Percentiles rank a stretch among this genome's conserved stretches.
These are phyloP conservation scores for Trissolcus brochymenae DNA, from an alignment of 2,888 invertebrate species.

Conservation along the genomic window DNA sequence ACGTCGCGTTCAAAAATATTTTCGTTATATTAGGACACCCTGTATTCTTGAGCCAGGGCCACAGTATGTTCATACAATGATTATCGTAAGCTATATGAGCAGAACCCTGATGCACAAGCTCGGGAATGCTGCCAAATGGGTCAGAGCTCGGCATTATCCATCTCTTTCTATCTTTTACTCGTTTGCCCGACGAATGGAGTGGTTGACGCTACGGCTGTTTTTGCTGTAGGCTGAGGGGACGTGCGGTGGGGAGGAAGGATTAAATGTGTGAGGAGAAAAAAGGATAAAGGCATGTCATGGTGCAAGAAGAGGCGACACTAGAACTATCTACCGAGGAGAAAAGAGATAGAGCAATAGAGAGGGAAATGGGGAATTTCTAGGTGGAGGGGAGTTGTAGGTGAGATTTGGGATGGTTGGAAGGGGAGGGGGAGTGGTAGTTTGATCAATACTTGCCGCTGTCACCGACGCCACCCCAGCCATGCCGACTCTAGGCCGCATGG, in stretches of 20 bases:
- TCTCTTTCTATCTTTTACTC: slow-evolving; percentile 43
- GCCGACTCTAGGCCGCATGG: slow-evolving; percentile 63
- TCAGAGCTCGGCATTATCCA: slow-evolving; percentile 68
- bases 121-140: slow-evolving; percentile 74
- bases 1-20: slow-evolving; percentile 50
- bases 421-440: slow-evolving; percentile 63
- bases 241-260: slow-evolving; percentile 31
- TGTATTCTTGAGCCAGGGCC: slow-evolving; percentile 52
- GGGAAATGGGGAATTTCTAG: slow-evolving; percentile 29
- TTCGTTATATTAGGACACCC: slow-evolving; percentile 53
- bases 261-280: slow-evolving; percentile 47
- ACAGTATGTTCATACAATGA: slow-evolving; percentile 57
- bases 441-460: slow-evolving; percentile 69
- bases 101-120: slow-evolving; percentile 63
- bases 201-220: slow-evolving; percentile 53
- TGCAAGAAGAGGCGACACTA: slow-evolving; percentile 22
- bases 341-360: slow-evolving; percentile 25
- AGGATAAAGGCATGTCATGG: slow-evolving; percentile 44
- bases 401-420: slow-evolving; percentile 53
- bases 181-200: slow-evolving; percentile 37
- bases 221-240: slow-evolving; percentile 42
- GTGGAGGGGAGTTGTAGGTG: slow-evolving; percentile 54
- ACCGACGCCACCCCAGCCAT: slow-evolving; percentile 61
- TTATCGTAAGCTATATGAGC: slow-evolving; percentile 62
- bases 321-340: slow-evolving; percentile 40